phyloP scores from a whole-genome alignment of 1,140 invertebrate genomes.

The Ctenoplectra terminalis region DNA sequence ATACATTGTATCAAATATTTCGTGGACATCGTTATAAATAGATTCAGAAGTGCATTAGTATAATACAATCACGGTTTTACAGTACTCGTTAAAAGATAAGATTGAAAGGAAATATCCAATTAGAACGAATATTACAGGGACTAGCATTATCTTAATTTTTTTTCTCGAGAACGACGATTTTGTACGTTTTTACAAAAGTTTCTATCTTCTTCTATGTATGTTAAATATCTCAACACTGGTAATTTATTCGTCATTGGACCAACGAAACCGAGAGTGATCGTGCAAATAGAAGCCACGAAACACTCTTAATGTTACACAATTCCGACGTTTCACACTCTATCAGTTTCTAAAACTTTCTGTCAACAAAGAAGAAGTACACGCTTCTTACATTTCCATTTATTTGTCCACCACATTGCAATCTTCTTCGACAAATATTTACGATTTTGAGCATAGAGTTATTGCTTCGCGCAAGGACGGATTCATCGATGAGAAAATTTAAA shows the following conservation, averaged over 20 bases:
- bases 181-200: not conserved
- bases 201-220: not conserved
- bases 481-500: not conserved
- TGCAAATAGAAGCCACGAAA: not conserved
- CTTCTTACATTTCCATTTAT: not conserved
- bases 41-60: not conserved
- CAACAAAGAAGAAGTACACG: not conserved
- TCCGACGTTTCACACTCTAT: not conserved
- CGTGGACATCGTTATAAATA: not conserved
- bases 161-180: not conserved
- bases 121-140: not conserved
- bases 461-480: not conserved
- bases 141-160: slow-evolving; percentile 4
- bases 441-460: not conserved
- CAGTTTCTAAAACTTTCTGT: slow-evolving; percentile 5
- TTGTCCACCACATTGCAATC: too few relatives aligned
- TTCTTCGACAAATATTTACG: not conserved
- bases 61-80: not conserved
- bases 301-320: not conserved
- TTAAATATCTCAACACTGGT: not conserved
- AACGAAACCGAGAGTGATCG: not conserved
- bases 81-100: not conserved
- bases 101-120: not conserved
- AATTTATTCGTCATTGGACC: not conserved
- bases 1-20: not conserved